Conservation (phyloP, 2,113 vertebrate species). For the Ranitomeya imitator region DNA sequence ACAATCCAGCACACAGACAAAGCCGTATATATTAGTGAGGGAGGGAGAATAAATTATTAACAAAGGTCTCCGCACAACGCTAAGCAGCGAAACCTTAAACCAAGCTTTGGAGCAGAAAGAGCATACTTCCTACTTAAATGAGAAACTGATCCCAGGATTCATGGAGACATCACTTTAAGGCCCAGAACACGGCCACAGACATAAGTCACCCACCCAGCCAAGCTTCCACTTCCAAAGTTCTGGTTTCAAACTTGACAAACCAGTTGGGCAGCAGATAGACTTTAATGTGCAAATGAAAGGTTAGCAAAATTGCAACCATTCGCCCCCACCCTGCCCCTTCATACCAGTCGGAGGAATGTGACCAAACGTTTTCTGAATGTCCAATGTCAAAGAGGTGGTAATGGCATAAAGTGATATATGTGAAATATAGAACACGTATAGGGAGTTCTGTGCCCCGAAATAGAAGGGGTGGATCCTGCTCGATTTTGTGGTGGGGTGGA, state of each 20-base stretch:
- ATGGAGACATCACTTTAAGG: constrained; percentile 1
- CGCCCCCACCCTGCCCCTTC: not conserved
- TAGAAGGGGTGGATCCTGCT: no score
- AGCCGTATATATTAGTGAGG: not conserved
- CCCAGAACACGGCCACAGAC: not conserved
- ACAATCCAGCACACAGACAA: not conserved
- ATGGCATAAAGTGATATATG: no score
- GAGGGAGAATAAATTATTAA: constrained; percentile 37
- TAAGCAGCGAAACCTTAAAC: constrained; percentile 34
- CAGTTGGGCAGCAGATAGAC: not conserved
- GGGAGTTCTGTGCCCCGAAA: no score
- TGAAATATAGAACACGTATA: no score
- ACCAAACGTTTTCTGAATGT: not conserved
- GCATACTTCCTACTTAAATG: not conserved
- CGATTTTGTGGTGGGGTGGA: no score
- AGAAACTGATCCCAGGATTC: constrained; percentile 19
- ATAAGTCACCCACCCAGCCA: not conserved
- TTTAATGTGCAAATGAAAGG: not conserved
- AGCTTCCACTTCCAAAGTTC: not conserved
- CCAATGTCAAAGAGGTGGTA: no score
- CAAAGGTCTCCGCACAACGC: not conserved
- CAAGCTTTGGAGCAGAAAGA: constrained; percentile 6
- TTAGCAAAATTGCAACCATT: not conserved
- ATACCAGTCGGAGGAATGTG: not conserved
- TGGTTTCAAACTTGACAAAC: not conserved